Base-by-base conservation (phyloP, 1,140 invertebrate species). In the Sitodiplosis mosellana region DNA sequence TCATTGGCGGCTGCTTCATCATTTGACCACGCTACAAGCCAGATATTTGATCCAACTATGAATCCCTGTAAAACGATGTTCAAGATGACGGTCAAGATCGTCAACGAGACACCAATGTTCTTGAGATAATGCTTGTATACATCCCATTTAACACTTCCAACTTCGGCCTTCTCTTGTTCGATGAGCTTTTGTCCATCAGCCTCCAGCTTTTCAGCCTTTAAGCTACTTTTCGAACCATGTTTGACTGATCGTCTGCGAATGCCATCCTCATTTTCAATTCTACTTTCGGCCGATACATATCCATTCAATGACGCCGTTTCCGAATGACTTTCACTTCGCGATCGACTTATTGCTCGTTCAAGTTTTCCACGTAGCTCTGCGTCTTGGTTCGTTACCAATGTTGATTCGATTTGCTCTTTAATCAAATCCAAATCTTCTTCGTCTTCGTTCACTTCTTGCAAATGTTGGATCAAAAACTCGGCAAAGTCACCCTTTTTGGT, bases 71-170 rank as follows among this genome's bases (percentile, higher is more conserved):
- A 86, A 17, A 87, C 57, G n/a, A 87, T 70, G 63, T 90, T 91
- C 63, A 92, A 77, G 0, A 88, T 47, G 36, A 93, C 69, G 3
- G 87, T 91, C 6, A 78, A 61, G n/a, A 81, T 55, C 1, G 79
- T 76, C 10, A 89, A 66, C 48, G 78, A 63, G 49, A 83, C 63
- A 44, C 90, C 90, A 45, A 94, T 83, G 19, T 85, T 85, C 58
- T 76, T 78, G 49, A 94, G 69, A 59, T 96, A 96, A 61, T 92
- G 80, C 51, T 81, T 73, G 68, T 95, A 96, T 0, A 96, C 88
- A 49, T 70, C 63, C 71, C 82, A 80, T 73, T 90, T 89, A 0
- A 88, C 89, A 63, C 84, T 86, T 53, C 89, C 88, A 8, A 86
- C 92, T 76, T 93, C 85, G 0, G 85, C 68, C 65, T 87, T 90